These are phyloP conservation scores for Alectoris magna DNA, from an alignment of 2,797 vertebrate species.

Conservation along the genomic window DNA sequence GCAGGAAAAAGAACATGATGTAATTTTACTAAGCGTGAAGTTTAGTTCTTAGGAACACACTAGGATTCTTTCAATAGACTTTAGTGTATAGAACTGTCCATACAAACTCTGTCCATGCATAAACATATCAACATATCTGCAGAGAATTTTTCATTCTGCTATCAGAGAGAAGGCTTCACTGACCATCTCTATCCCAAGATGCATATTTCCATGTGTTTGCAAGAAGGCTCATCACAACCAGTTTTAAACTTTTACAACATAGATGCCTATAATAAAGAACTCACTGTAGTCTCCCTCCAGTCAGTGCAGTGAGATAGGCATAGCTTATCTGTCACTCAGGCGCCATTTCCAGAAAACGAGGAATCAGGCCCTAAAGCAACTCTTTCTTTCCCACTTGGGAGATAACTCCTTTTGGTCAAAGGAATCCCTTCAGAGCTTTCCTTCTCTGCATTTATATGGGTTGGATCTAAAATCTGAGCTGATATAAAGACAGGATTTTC, in stretches of 20 bases:
- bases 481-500: not conserved
- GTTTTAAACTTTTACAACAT: not conserved
- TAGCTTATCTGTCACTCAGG: not conserved
- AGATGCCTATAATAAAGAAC: not conserved
- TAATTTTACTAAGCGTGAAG: not conserved
- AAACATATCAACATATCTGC: not conserved
- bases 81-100: not conserved
- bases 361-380: rapidly evolving
- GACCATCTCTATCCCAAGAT: not conserved
- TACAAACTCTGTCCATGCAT: not conserved
- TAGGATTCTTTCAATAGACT: not conserved
- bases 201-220: not conserved
- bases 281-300: not conserved
- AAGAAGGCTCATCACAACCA: not conserved
- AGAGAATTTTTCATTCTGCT: not conserved
- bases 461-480: not conserved
- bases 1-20: not conserved
- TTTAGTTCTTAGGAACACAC: not conserved
- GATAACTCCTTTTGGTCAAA: not conserved
- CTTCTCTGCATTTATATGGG: not conserved
- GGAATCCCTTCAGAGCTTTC: not conserved
- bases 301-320: not conserved
- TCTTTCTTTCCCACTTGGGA: not conserved
- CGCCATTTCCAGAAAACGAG: not conserved
- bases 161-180: not conserved